Base-by-base conservation (phyloP, 2,888 invertebrate species). In the Drosophila nr. perissopoda region DNA sequence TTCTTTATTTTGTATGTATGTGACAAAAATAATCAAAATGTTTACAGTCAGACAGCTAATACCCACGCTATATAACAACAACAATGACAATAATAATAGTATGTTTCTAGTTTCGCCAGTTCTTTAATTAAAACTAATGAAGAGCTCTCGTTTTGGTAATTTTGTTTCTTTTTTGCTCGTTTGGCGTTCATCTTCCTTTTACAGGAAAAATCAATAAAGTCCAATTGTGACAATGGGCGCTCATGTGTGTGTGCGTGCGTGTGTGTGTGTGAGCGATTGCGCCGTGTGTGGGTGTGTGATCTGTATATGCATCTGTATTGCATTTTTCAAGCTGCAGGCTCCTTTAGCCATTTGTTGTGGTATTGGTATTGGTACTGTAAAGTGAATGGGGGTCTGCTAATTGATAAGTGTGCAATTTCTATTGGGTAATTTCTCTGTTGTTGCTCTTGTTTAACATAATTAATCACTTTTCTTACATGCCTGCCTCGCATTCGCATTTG, bases 131-230 rank as follows among this genome's bases (percentile, higher is more conserved):
- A 70, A 66, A 40, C 54, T 42, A 63, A 57, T 64, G 52, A 60
- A 57, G 60, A 52, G 66, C 46, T 72, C 33, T 73, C 29, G 56
- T 11, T 54, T 48, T 53, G 38, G 60, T 66, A 58, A 29, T 21
- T 48, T 65, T 57, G 40, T 60, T 48, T 49, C 48, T 42, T 58
- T 64, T 69, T 51, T 68, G 25, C n/a, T 38, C 63, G 48, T 64
- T 64, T 68, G 56, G 53, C 63, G 65, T 70, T 70, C 69, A 42
- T 66, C 53, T 83, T 87, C 85, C 88, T 84, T 85, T 63, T 75
- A 74, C 79, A 87, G 89, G 90, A 90, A 90, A 88, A 88, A 88
- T 88, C 88, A 89, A 88, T 88, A 88, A 90, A 83, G 56, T 78
- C 77, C 80, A 82, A 85, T 76, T 82, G 80, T 75, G 74, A 81